A percentile compares a stretch with the other conserved stretches of the same genome.
Conservation (phyloP, 1,140 invertebrate species). For the Tetramorium alpestre region DNA sequence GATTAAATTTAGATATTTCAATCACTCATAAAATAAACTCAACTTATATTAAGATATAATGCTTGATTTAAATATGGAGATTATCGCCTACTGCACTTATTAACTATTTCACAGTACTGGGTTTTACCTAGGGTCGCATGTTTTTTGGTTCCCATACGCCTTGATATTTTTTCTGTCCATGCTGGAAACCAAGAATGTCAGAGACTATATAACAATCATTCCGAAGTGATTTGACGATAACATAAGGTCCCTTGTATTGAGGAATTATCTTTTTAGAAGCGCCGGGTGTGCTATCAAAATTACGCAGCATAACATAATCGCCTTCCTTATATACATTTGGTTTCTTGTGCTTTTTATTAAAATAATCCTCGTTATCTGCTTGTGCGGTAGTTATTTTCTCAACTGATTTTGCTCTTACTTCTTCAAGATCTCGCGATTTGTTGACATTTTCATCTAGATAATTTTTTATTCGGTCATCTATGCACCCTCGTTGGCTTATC, state of each 20-base stretch:
- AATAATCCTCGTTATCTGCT: constrained; percentile 9
- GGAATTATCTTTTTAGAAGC: constrained; percentile 69
- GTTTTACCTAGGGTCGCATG: no score
- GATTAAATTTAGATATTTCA: no score
- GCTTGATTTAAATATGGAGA: no score
- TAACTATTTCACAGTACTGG: no score
- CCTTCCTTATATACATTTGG: constrained; percentile 62
- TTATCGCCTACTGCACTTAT: no score
- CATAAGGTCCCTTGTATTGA: background rate
- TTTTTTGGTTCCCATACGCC: no score
- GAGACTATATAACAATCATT: no score
- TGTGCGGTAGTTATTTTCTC: background rate
- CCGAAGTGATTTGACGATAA: no score
- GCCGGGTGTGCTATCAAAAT: background rate
- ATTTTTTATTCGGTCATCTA: background rate
- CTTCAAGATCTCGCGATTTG: background rate
- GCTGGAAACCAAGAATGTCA: no score
- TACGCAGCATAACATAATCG: constrained; percentile 72
- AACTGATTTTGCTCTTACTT: background rate
- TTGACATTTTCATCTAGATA: background rate
- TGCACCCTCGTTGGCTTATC: background rate
- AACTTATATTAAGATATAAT: no score
- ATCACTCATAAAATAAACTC: no score
- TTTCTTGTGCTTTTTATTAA: constrained; percentile 60
- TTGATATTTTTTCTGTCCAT: no score